phyloP scores from a whole-genome alignment of 2,888 invertebrate species.

The Ditula angustiorana region DNA sequence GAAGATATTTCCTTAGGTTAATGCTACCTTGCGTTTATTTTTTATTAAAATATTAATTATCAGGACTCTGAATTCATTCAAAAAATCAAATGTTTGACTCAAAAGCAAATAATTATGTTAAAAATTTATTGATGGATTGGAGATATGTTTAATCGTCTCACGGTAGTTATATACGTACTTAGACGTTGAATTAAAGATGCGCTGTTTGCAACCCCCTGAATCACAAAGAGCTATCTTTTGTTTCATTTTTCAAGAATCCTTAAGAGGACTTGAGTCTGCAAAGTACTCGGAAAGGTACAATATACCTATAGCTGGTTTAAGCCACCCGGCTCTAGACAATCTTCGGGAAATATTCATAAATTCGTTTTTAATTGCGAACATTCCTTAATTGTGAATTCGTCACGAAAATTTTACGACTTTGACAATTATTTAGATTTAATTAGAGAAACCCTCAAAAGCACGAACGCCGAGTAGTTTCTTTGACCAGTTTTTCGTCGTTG shows the following conservation, averaged over 20 bases:
- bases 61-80: neutral
- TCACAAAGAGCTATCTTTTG: conserved; percentile 31
- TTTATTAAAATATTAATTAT: conserved; percentile 6
- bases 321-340: neutral
- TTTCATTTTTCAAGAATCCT: conserved; percentile 32
- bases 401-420: neutral
- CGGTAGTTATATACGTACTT: neutral
- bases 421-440: conserved; percentile 14
- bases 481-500: neutral
- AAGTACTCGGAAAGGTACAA: conserved; percentile 1
- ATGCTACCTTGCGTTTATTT: neutral
- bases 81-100: too few species aligned
- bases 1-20: conserved; percentile 3
- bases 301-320: conserved; percentile 13
- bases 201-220: neutral
- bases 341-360: conserved; percentile 8
- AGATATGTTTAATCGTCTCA: neutral
- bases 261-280: conserved; percentile 12
- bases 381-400: conserved; percentile 10
- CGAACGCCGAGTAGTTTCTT: neutral
- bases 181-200: conserved; percentile 9
- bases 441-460: neutral
- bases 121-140: neutral
- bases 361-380: conserved; percentile 15
- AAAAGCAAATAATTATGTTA: too few species aligned